Base-by-base conservation (phyloP, 2,797 vertebrate species). In the Pseudopleuronectes americanus region DNA sequence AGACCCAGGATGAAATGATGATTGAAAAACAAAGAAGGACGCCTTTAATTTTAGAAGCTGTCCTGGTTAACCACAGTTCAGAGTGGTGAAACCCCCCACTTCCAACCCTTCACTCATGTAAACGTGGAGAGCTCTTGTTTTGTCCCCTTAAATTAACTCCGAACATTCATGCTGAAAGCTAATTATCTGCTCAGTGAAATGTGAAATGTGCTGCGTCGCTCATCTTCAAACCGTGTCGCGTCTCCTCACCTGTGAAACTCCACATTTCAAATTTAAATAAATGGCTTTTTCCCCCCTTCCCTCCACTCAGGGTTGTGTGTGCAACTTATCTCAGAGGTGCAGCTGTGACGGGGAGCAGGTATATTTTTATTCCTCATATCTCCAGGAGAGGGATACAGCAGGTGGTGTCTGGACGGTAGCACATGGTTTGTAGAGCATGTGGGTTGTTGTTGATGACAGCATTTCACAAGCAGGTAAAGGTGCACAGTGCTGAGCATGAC, bases 351-450 rank as follows among this genome's bases (percentile, higher is more conserved):
- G 60, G 62, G 61, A 66, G 70, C 69, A 48, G 61, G 69, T 72
- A 53, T 80, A 87, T 87, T 85, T 87, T 79, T 80, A 77, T 72
- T 87, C 53, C 57, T 57, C 33, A 3, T 74, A 84, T 85, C 79
- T 80, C 48, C 41, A 43, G 52, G 66, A 57, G 79, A 68, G 24
- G 61, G 68, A 74, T 66, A 51, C 23, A 76, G 76, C 74, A 78
- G 77, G 67, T 77, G 66, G 71, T 68, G 74, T 69, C 66, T 49
- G 24, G 59, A 69, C 68, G 58, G 55, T 16, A 57, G 71, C 52
- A 38, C 65, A 28, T 53, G 75, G 51, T 48, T 71, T 67, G 72
- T 26, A 47, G 80, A 77, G 84, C 57, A 61, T 71, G 82, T 57
- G 62, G 78, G 75, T 28, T 68, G 76, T 60, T 68, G 76, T 62